Conservation (phyloP, 2,888 invertebrate genomes). For the Aphodius sticticus region DNA sequence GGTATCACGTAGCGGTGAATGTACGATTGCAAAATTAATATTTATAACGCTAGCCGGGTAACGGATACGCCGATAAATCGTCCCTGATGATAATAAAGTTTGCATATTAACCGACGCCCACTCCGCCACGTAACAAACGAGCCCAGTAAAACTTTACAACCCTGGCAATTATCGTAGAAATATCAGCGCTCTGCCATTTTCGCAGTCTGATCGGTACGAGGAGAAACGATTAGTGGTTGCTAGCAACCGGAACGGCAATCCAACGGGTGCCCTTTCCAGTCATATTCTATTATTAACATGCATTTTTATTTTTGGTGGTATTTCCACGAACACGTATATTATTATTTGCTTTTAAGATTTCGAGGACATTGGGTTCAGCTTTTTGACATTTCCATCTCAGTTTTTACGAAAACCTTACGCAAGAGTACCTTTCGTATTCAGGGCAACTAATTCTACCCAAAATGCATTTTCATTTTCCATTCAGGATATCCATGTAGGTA, state of each 20-base stretch:
- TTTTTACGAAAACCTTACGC: too few relatives aligned
- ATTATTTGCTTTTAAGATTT: too few relatives aligned
- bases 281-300: too few relatives aligned
- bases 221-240: background rate
- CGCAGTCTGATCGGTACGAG: background rate
- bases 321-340: too few relatives aligned
- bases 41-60: slow-evolving; percentile 14
- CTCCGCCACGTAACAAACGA: slow-evolving; percentile 7
- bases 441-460: too few relatives aligned
- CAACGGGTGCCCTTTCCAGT: background rate
- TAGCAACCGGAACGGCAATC: background rate
- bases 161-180: slow-evolving; percentile 21
- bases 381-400: too few relatives aligned
- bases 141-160: slow-evolving; percentile 21
- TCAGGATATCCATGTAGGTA: too few relatives aligned
- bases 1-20: background rate
- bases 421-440: too few relatives aligned
- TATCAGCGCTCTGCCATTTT: slow-evolving; percentile 11
- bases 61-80: slow-evolving; percentile 21
- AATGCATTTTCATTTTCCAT: too few relatives aligned
- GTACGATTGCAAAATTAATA: slow-evolving; percentile 19
- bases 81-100: slow-evolving; percentile 21
- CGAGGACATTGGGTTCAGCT: too few relatives aligned
- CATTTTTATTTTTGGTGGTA: too few relatives aligned
- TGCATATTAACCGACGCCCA: slow-evolving; percentile 23